Conservation (phyloP, 2,888 invertebrate species). For the Operophtera brumata region DNA sequence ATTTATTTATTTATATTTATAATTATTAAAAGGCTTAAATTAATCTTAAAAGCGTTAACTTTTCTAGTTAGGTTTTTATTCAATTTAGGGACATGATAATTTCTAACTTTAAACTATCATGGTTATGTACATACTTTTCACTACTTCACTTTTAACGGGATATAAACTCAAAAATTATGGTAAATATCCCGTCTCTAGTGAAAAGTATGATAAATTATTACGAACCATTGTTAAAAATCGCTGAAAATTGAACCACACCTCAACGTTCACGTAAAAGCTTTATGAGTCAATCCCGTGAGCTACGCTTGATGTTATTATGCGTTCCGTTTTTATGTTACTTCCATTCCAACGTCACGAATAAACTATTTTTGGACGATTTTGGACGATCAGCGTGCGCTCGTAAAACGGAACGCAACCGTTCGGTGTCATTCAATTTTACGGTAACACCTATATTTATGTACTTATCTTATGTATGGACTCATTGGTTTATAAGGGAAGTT, state of each 20-base stretch:
- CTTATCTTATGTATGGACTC: background rate
- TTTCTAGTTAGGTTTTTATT: too few relatives aligned
- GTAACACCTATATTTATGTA: conserved; percentile 37
- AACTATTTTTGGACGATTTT: conserved; percentile 58
- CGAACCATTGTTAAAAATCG: conserved; percentile 24
- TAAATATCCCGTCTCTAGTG: too few relatives aligned
- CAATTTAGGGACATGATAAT: too few relatives aligned
- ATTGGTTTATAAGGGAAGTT: background rate
- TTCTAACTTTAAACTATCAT: too few relatives aligned
- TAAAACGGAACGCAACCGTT: conserved; percentile 65
- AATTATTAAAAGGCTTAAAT: too few relatives aligned
- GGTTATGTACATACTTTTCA: too few relatives aligned
- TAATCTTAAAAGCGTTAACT: too few relatives aligned
- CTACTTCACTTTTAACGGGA: too few relatives aligned
- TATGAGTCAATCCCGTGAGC: conserved; percentile 70
- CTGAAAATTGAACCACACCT: conserved; percentile 36
- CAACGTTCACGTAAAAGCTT: conserved; percentile 63
- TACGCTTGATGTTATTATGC: conserved; percentile 67
- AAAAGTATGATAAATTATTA: too few relatives aligned
- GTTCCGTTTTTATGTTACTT: conserved; percentile 68
- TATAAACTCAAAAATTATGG: too few relatives aligned
- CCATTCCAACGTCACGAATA: conserved; percentile 66
- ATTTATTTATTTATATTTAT: too few relatives aligned
- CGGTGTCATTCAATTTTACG: conserved; percentile 69
- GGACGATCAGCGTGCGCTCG: conserved; percentile 38